Evolutionary conservation across 2,797 vertebrate species (phyloP).

Genomic region (Argya squamiceps): DNA sequence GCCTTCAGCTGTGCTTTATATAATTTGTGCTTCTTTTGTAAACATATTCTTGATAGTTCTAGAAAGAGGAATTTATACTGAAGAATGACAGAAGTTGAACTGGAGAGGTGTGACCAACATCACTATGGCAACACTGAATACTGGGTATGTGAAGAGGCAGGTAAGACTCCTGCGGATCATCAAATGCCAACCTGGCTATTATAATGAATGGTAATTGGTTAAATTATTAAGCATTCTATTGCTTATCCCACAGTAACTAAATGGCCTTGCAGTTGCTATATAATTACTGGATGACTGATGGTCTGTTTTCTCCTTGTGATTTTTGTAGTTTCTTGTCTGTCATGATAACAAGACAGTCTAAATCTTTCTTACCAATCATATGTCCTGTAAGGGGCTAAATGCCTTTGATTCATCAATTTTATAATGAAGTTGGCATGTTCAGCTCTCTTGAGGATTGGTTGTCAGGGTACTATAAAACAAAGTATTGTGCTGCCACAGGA

Average conservation of each 20-base stretch:
- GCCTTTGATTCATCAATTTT: background rate
- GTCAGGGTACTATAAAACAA: background rate
- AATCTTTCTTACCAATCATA: background rate
- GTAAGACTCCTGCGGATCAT: slow-evolving; percentile 73
- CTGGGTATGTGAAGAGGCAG: slow-evolving; percentile 63
- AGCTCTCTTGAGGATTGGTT: background rate
- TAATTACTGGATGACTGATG: slow-evolving; percentile 73
- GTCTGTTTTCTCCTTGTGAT: slow-evolving; percentile 69
- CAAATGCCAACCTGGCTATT: slow-evolving; percentile 76
- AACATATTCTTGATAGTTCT: slow-evolving; percentile 55
- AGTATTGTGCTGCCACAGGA: background rate
- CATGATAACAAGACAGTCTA: slow-evolving; percentile 19
- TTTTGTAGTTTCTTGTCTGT: slow-evolving; percentile 53
- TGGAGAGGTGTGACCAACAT: slow-evolving; percentile 62
- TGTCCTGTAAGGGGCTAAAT: background rate
- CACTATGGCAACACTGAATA: slow-evolving; percentile 53
- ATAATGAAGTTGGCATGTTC: background rate
- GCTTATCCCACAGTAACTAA: slow-evolving; percentile 77
- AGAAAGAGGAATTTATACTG: slow-evolving; percentile 62
- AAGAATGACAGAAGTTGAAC: slow-evolving; percentile 63
- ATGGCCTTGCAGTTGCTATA: slow-evolving; percentile 73
- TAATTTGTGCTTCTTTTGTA: slow-evolving; percentile 64
- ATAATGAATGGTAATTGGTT: slow-evolving; percentile 77
- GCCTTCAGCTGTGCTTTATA: slow-evolving; percentile 21
- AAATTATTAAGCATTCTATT: slow-evolving; percentile 79